Evolutionary conservation across 2,797 vertebrate species (phyloP).

Genomic region (Meda fulgida): DNA sequence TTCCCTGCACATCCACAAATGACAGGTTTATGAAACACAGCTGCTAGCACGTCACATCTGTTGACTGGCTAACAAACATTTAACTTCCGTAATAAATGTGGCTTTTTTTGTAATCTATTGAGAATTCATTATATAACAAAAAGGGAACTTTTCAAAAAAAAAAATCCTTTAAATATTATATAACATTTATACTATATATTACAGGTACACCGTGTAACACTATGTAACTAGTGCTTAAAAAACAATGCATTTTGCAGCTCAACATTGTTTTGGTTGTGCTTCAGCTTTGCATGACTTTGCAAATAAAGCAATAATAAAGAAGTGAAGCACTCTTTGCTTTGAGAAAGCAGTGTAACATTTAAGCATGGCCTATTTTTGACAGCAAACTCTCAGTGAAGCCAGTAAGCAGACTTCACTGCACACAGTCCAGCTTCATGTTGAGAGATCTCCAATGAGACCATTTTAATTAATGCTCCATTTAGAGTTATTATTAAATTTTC

Average conservation of each 20-base stretch:
- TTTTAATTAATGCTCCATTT: slow-evolving; percentile 74
- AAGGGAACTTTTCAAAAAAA: not conserved
- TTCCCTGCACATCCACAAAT: slow-evolving; percentile 21
- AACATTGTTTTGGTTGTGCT: not conserved
- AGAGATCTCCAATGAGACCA: slow-evolving; percentile 59
- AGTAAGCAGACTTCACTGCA: slow-evolving; percentile 55
- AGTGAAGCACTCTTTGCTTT: not conserved
- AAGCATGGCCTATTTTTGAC: slow-evolving; percentile 47
- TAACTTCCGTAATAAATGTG: not conserved
- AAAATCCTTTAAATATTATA: not conserved
- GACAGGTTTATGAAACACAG: slow-evolving; percentile 24
- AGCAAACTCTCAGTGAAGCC: slow-evolving; percentile 52
- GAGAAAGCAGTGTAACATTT: slow-evolving; percentile 46
- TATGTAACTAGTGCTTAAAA: not conserved
- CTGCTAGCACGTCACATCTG: not conserved
- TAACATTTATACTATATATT: not conserved
- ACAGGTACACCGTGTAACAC: not conserved
- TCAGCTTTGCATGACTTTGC: too few relatives aligned
- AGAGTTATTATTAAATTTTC: slow-evolving; percentile 61
- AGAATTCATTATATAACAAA: not conserved
- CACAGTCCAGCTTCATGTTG: slow-evolving; percentile 52
- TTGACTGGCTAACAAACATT: not conserved
- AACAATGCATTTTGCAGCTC: not conserved
- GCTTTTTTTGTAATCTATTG: not conserved
- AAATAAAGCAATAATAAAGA: not conserved